Percentiles rank a stretch among this genome's conserved stretches.
phyloP scores from a whole-genome alignment of 2,113 vertebrate species.

The Rutilus rutilus region DNA sequence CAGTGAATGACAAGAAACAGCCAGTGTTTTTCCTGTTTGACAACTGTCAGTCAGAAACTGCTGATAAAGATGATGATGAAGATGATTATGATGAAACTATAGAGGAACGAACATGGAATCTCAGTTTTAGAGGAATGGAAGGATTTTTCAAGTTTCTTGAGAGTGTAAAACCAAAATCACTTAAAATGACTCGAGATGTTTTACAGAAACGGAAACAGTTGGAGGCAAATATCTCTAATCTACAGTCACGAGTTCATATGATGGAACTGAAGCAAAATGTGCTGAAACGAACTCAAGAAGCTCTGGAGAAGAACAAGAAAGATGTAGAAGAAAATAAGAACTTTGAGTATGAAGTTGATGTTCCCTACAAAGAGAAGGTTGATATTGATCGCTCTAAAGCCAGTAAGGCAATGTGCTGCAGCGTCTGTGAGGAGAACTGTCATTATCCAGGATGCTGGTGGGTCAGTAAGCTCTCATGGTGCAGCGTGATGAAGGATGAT shows the following conservation, averaged over 20 bases:
- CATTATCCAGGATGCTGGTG: slow-evolving; percentile 40
- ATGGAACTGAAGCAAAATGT: neutral
- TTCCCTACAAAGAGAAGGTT: rapidly evolving
- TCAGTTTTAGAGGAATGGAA: neutral
- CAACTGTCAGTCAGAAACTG: no score
- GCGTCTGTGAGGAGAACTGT: slow-evolving; percentile 44
- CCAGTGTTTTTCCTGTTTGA: no score
- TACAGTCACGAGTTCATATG: rapidly evolving
- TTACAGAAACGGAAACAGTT: rapidly evolving
- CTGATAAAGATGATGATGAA: no score
- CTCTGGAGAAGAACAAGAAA: no score
- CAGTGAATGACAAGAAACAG: neutral
- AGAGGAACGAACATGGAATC: no score
- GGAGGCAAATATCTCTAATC: neutral
- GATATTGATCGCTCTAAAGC: neutral
- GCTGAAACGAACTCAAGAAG: neutral
- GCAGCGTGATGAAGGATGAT: neutral
- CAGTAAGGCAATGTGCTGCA: neutral
- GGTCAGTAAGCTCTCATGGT: neutral
- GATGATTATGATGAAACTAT: no score
- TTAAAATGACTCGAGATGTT: neutral
- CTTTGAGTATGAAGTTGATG: neutral
- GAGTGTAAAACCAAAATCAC: neutral
- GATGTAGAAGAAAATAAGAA: no score
- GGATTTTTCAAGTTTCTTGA: neutral